Evolutionary conservation across 2,113 vertebrate genomes (phyloP).

Genomic region (Lamprologus callipterus): DNA sequence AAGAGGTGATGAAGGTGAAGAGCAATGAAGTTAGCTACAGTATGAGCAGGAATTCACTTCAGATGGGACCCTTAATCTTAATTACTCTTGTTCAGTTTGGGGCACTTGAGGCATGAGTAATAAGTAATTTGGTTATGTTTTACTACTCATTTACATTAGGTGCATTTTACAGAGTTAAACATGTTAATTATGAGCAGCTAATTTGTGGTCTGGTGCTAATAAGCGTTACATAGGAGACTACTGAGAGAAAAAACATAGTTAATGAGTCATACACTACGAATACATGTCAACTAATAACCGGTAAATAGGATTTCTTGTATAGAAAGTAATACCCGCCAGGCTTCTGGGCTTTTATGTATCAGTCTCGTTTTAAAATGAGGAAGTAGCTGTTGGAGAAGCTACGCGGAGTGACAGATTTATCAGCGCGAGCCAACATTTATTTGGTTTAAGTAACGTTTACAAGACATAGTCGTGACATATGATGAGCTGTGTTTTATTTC

Average conservation of each 20-base stretch:
- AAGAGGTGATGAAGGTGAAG: neutral
- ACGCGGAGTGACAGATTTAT: neutral
- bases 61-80: neutral
- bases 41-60: neutral
- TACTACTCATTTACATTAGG: neutral
- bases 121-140: neutral
- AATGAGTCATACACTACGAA: neutral
- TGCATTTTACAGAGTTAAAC: neutral
- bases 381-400: neutral
- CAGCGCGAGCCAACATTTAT: neutral
- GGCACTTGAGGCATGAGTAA: neutral
- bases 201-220: neutral
- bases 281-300: conserved; percentile 3
- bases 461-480: neutral
- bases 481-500: neutral
- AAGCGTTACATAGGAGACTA: neutral
- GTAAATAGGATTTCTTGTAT: conserved; percentile 21
- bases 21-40: neutral
- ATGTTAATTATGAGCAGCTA: neutral
- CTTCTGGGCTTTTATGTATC: neutral
- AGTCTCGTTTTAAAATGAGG: neutral
- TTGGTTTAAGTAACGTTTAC: neutral
- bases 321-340: neutral
- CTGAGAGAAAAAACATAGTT: neutral
- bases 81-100: neutral